phyloP scores from a whole-genome alignment of 2,888 invertebrate species.

The Pantelozetes paolii region DNA sequence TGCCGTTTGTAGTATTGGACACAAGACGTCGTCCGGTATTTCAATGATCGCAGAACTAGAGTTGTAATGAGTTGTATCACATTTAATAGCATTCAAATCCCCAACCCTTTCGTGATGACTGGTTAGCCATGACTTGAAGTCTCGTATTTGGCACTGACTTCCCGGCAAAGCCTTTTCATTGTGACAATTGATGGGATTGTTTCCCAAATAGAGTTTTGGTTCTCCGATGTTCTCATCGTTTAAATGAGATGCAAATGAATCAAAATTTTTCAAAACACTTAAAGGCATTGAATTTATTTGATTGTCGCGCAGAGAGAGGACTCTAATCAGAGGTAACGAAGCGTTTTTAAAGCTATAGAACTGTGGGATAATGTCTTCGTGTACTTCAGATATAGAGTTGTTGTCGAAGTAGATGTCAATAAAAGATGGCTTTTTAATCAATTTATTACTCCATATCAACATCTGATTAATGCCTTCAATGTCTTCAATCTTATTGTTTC shows the following conservation, averaged over 20 bases:
- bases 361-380: constrained; percentile 34
- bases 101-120: constrained; percentile 42
- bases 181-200: constrained; percentile 47
- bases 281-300: constrained; percentile 42
- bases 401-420: constrained; percentile 46
- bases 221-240: background rate
- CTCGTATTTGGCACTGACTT: constrained; percentile 44
- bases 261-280: constrained; percentile 43
- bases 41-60: constrained; percentile 43
- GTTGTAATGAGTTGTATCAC: constrained; percentile 39
- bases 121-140: constrained; percentile 46
- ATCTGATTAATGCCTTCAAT: constrained; percentile 31
- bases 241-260: background rate
- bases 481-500: constrained; percentile 33
- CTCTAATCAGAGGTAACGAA: constrained; percentile 36
- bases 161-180: constrained; percentile 25
- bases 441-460: constrained; percentile 36
- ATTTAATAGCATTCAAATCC: constrained; percentile 42
- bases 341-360: constrained; percentile 14
- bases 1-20: constrained; percentile 43
- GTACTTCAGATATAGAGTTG: constrained; percentile 44
- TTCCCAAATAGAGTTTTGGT: constrained; percentile 43
- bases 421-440: constrained; percentile 31
- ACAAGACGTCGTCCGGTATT: constrained; percentile 47
- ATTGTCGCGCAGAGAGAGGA: constrained; percentile 45